Base-by-base conservation (phyloP, 2,888 invertebrate genomes). In the Liodrosophila aerea region DNA sequence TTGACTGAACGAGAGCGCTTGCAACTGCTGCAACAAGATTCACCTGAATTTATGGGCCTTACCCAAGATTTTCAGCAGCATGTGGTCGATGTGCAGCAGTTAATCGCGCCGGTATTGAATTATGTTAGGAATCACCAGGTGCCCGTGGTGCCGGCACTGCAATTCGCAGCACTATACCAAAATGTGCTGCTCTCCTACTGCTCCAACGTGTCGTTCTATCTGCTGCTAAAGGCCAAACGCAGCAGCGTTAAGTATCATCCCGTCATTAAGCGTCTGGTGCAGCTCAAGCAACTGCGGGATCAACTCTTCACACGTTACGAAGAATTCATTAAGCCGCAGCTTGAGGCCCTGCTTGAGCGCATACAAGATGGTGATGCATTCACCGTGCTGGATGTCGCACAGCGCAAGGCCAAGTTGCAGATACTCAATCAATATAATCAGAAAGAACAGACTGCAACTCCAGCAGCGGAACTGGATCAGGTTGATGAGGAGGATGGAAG, bases 151-250 rank as follows among this genome's bases (percentile, higher is more conserved):
- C 91, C 93, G 5, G 94, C 94, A 7, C 91, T 94, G 7, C 92
- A 94, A 68, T 96, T 95, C 90, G 91, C 96, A 0, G 92, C 92
- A 87, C 93, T 93, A 7, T 94, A 94, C 85, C 93, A 93, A 87
- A 92, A 93, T 71, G 89, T 95, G 30, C 92, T 94, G 72, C 92
- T 92, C 86, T 97, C 96, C 87, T 98, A 98, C 87, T 95, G 95
- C 76, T 93, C 94, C 15, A 97, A 98, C 88, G 94, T 98, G 33
- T 92, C 93, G 44, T 97, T 96, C 90, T 98, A 97, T 89, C 89
- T 98, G 73, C 91, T 96, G 74, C 90, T 98, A 11, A 97, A 97
- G 91, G 92, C 95, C 51, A 94, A 94, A 85, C 93, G 93, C 77
- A 90, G 92, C 15, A 92, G 93, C 51, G 92, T 96, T 15, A 93